These are phyloP conservation scores for Asarcornis scutulata DNA, from an alignment of 2,113 vertebrate genomes.

Conservation along the genomic window DNA sequence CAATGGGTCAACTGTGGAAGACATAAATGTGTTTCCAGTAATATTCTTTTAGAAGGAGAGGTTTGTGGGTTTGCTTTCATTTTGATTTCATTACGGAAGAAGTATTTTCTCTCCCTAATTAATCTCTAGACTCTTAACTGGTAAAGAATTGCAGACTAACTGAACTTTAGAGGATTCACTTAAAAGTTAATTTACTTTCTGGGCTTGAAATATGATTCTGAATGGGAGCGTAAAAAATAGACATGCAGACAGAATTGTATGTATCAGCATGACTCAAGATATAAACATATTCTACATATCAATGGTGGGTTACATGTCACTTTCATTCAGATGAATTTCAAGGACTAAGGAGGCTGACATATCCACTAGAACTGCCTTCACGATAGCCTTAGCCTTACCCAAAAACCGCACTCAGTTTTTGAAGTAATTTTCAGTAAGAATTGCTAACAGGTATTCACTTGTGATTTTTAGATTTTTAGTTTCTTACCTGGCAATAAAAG, in stretches of 20 bases:
- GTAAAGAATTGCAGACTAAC: not conserved
- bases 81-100: not conserved
- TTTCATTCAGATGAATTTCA: not conserved
- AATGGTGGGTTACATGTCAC: not conserved
- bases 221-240: not conserved
- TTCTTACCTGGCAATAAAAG: not conserved
- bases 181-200: not conserved
- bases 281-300: not conserved
- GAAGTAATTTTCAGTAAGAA: not conserved
- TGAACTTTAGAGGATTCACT: not conserved
- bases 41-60: not conserved
- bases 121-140: not conserved
- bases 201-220: not conserved
- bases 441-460: not conserved
- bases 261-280: accelerated
- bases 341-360: not conserved
- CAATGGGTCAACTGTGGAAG: not conserved
- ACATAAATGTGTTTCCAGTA: not conserved
- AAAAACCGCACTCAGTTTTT: not conserved
- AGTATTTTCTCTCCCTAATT: conserved; percentile 13
- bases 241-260: not conserved
- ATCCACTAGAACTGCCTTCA: not conserved
- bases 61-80: not conserved
- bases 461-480: not conserved
- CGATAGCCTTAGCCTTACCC: not conserved